Conservation (phyloP, 2,888 invertebrate genomes). For the Sympetrum striolatum region DNA sequence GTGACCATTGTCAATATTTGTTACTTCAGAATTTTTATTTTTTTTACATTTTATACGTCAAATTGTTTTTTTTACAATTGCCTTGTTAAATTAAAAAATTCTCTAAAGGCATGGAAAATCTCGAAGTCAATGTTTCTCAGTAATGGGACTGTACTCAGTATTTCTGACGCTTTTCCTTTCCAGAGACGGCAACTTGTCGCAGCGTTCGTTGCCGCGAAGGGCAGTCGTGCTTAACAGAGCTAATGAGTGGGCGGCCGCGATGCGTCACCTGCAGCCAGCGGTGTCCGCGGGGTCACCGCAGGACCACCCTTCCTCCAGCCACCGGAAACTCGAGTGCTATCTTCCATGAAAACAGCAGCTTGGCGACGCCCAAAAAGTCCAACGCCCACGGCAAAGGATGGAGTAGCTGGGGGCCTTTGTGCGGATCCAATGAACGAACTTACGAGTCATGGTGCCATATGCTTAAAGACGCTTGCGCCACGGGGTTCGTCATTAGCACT, state of each 20-base stretch:
- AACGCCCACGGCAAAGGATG: constrained; percentile 56
- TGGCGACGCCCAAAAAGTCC: constrained; percentile 53
- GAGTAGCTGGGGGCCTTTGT: constrained; percentile 59
- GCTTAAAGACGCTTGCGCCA: constrained; percentile 76
- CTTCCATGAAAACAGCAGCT: constrained; percentile 45
- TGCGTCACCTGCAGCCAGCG: constrained; percentile 75
- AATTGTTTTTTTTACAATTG: no score
- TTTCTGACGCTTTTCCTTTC: constrained; percentile 51
- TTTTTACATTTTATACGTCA: no score
- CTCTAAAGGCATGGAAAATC: no score
- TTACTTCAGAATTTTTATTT: no score
- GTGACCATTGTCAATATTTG: no score
- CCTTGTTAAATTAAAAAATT: no score
- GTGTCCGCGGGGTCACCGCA: constrained; percentile 61
- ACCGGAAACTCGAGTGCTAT: constrained; percentile 49
- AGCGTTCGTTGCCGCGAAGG: constrained; percentile 71
- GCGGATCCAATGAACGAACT: constrained; percentile 76
- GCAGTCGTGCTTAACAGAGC: constrained; percentile 73
- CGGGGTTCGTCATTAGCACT: constrained; percentile 74
- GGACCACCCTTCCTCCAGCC: constrained; percentile 54
- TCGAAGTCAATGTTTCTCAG: no score
- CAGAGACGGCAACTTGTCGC: constrained; percentile 72
- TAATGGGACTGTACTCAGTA: no score
- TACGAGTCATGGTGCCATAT: constrained; percentile 82
- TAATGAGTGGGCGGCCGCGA: constrained; percentile 69